A percentile compares a stretch with the other conserved stretches of the same genome.
phyloP scores from a whole-genome alignment of 2,797 vertebrate species.

The Toxotes lorentzi region DNA sequence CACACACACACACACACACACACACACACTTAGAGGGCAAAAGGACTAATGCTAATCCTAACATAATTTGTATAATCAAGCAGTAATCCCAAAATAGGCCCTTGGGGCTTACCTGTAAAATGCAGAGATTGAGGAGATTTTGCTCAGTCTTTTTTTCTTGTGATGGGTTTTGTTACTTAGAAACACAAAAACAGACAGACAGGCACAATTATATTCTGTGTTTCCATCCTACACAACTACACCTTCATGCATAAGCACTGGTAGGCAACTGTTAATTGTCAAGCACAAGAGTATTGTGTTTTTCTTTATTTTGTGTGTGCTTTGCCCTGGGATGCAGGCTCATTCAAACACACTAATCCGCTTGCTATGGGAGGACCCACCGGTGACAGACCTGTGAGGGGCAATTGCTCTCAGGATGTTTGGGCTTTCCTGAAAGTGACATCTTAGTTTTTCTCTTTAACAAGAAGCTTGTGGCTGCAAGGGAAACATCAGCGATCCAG shows the following conservation, averaged over 20 bases:
- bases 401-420: conserved; percentile 9
- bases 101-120: not conserved
- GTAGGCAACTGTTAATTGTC: conserved; percentile 9
- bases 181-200: not conserved
- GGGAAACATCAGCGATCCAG: conserved; percentile 1
- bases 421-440: conserved; percentile 16
- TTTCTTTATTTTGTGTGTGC: not conserved
- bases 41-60: not conserved
- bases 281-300: not conserved
- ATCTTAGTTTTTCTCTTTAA: conserved; percentile 24
- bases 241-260: not conserved
- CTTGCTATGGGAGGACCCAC: conserved; percentile 20
- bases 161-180: not conserved
- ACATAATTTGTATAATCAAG: conserved; percentile 2
- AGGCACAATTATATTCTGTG: not conserved
- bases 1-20: not conserved
- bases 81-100: not conserved
- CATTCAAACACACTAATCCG: conserved; percentile 40
- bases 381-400: conserved; percentile 34
- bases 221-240: not conserved
- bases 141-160: not conserved
- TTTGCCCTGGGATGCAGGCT: conserved; percentile 13
- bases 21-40: not conserved
- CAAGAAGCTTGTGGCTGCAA: conserved; percentile 11
- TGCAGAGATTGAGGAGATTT: not conserved